Base-by-base conservation (phyloP, 2,113 vertebrate genomes). In the Neolamprologus falcicula region DNA sequence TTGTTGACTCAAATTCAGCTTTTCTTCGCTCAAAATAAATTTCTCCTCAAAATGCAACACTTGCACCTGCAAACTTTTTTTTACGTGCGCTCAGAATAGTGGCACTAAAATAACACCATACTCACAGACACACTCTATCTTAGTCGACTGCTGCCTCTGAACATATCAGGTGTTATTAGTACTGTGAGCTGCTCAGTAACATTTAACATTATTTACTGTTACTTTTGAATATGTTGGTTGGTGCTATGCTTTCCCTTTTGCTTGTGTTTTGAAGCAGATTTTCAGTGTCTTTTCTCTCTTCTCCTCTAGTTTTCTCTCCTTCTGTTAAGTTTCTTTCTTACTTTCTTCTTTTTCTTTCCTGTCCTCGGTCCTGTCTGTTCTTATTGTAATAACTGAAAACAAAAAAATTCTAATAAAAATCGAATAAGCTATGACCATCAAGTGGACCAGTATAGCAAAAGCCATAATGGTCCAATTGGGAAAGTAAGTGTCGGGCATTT, bases 21-120 rank as follows among this genome's bases (percentile, higher is more conserved):
- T 42, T 42, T 42, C 40, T 42, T 0, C 24, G 3, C 24, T 26
- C 24, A 26, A 26, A 26, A 26, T 26, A 26, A 26, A 26, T 26
- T 26, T 26, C 24, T 26, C 24, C 24, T 26, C 24, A 26, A 26
- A 26, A 26, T 26, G 24, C 24, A 26, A 26, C 24, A 26, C 24
- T 26, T 26, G 24, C 24, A 26, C 24, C 24, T 26, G 24, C 42
- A 14, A 45, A 14, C 13, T 47, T 3, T 6, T 47, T 3, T 6
- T 47, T 7, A 16, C 4, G 1, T 47, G 45, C 1, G 7, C 45
- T 47, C 45, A 47, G 45, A 7, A 47, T 0, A 47, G 45, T 4
- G 4, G 45, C 45, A 47, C 45, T 3, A 47, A 47, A 17, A 47
- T 17, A 17, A 50, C 47, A 1, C 4, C 47, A 17, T 19, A 6